Evolutionary conservation across 2,888 invertebrate species (phyloP), one percentile per base, ranked within the genome.

Genomic region (Nomada hirtipes): DNA sequence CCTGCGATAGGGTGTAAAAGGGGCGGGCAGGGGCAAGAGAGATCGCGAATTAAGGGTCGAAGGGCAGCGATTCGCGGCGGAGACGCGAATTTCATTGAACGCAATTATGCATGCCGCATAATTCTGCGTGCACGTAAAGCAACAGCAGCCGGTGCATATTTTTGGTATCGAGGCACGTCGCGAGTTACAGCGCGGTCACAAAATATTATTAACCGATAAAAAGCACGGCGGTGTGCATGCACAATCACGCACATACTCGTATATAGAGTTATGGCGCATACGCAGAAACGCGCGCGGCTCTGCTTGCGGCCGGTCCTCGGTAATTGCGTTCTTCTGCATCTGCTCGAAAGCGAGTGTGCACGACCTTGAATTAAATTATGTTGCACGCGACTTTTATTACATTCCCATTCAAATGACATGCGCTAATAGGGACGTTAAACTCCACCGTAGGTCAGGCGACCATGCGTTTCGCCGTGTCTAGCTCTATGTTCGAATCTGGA

Each of bases 311-410:
- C 26, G 53, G 53, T 73, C 57, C 50, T 57, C 52, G 77, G 72
- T 69, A 76, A 77, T 79, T 70, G 76, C 72, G 79, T 71, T 77
- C 76, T 76, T 76, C 61, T 78, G 75, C 75, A 83, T 79, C 79
- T 79, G 79, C 55, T 71, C 59, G 71, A 83, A 70, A 72, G 64
- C 73, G 79, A 85, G 79, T 57, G 77, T 69, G 79, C 60, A 64
- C 86, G 88, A 84, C 89, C 89, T 90, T 88, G 88, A 84, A 86
- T 87, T 79, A 83, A 88, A 86, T 89, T 87, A 86, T 85, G 80
- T 80, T 76, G 82, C 84, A 84, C 83, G 83, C 83, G 86, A 85
- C 85, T 86, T 88, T 89, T 89, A 89, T 87, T 86, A 85, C 85
- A 89, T 85, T 89, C 79, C 80, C 84, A 86, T 83, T 88, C 86